Conservation (phyloP, 2,888 invertebrate genomes). For the Perithous albicinctus region DNA sequence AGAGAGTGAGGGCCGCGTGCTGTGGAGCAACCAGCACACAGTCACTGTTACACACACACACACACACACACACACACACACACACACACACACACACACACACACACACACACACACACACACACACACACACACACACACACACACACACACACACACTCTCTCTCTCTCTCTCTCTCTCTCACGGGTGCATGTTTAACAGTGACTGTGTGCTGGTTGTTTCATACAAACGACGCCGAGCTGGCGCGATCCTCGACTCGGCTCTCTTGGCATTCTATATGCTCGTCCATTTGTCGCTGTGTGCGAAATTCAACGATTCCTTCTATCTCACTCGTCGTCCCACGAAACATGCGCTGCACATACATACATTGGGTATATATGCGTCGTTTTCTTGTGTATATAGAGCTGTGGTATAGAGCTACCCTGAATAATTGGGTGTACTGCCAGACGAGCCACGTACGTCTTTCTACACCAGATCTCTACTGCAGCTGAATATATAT, state of each 20-base stretch:
- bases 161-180: too few relatives aligned
- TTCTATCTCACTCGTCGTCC: constrained; percentile 22
- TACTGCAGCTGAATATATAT: not conserved
- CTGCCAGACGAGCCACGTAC: not conserved
- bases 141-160: too few relatives aligned
- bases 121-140: too few relatives aligned
- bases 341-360: not conserved
- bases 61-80: not conserved
- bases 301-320: constrained; percentile 15
- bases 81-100: not conserved
- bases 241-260: constrained; percentile 51
- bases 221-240: constrained; percentile 56
- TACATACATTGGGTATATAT: not conserved
- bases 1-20: constrained; percentile 60
- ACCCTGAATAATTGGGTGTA: constrained; percentile 10
- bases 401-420: not conserved
- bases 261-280: constrained; percentile 24
- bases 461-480: not conserved
- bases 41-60: not conserved
- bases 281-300: not conserved
- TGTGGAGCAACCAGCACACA: constrained; percentile 41
- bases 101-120: not conserved
- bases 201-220: too few relatives aligned
- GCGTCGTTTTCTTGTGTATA: not conserved
- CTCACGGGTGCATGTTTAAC: too few relatives aligned